These are phyloP conservation scores for Melitaea athalia DNA, from an alignment of 2,888 invertebrate species.

Conservation along the genomic window DNA sequence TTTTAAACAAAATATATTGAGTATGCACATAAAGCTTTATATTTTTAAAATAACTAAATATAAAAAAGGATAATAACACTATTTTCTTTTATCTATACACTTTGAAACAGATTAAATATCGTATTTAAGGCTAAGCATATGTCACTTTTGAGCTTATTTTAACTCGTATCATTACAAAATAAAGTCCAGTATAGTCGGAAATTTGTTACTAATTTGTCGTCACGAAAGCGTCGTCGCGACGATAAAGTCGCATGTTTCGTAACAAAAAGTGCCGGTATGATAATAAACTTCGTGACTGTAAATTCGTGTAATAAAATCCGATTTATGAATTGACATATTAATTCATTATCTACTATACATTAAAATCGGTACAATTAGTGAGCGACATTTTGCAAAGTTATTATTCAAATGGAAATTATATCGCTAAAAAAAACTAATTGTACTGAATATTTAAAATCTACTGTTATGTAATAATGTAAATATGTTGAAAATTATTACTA, in stretches of 20 bases:
- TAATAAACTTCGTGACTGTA: too few species aligned
- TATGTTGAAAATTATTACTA: slow-evolving; percentile 62
- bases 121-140: slow-evolving; percentile 24
- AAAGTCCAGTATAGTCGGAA: slow-evolving; percentile 5
- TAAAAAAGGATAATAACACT: slow-evolving; percentile 20
- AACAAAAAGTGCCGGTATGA: too few species aligned
- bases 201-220: too few species aligned
- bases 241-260: too few species aligned
- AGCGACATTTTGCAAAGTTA: slow-evolving; percentile 2
- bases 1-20: slow-evolving; percentile 24
- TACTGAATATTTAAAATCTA: slow-evolving; percentile 12
- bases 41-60: slow-evolving; percentile 26
- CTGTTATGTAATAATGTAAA: slow-evolving; percentile 50
- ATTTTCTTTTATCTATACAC: slow-evolving; percentile 37
- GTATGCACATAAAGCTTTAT: slow-evolving; percentile 31
- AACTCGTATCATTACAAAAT: slow-evolving; percentile 20
- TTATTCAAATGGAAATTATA: slow-evolving; percentile 9
- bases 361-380: not conserved
- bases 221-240: too few species aligned
- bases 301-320: too few species aligned
- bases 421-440: slow-evolving; percentile 2
- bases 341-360: not conserved
- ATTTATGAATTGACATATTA: not conserved
- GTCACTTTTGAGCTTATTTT: slow-evolving; percentile 36
- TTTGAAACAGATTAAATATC: slow-evolving; percentile 22